These are phyloP conservation scores for Ephialtes manifestator DNA, from an alignment of 2,888 invertebrate genomes.

Conservation along the genomic window DNA sequence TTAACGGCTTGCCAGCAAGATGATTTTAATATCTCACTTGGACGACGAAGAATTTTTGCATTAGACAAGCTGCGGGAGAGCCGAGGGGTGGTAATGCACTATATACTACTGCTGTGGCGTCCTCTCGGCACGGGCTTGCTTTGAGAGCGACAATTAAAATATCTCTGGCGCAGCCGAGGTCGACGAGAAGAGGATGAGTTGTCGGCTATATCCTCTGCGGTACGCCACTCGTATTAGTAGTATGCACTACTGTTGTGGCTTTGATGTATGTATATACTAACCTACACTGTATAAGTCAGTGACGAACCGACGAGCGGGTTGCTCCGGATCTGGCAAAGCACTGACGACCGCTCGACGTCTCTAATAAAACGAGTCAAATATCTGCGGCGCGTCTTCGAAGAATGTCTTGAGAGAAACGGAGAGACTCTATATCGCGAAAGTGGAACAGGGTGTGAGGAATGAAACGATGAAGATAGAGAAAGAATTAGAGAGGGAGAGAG, in stretches of 20 bases:
- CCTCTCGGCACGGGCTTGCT: constrained; percentile 70
- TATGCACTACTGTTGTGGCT: not conserved
- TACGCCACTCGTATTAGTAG: constrained; percentile 4
- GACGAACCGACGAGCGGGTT: constrained; percentile 64
- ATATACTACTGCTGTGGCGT: constrained; percentile 62
- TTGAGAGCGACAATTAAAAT: constrained; percentile 83
- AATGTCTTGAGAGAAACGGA: constrained; percentile 69
- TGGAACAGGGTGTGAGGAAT: constrained; percentile 69
- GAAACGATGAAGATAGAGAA: constrained; percentile 45
- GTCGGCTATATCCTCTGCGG: constrained; percentile 27
- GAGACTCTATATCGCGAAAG: constrained; percentile 57
- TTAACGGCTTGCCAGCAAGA: constrained; percentile 76
- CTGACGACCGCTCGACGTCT: constrained; percentile 54
- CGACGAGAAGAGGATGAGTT: constrained; percentile 61
- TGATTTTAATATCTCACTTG: constrained; percentile 77
- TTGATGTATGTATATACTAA: constrained; percentile 21
- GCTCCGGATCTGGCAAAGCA: constrained; percentile 53
- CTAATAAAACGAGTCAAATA: constrained; percentile 77
- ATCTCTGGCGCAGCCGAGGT: constrained; percentile 78
- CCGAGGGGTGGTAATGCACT: constrained; percentile 59
- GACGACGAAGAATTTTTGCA: constrained; percentile 79
- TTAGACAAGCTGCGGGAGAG: constrained; percentile 71
- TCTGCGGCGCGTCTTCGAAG: constrained; percentile 76
- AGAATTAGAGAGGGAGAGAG: constrained; percentile 9
- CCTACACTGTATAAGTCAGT: constrained; percentile 61